Conservation (phyloP, 2,888 invertebrate genomes). For the Agrochola lychnidis region DNA sequence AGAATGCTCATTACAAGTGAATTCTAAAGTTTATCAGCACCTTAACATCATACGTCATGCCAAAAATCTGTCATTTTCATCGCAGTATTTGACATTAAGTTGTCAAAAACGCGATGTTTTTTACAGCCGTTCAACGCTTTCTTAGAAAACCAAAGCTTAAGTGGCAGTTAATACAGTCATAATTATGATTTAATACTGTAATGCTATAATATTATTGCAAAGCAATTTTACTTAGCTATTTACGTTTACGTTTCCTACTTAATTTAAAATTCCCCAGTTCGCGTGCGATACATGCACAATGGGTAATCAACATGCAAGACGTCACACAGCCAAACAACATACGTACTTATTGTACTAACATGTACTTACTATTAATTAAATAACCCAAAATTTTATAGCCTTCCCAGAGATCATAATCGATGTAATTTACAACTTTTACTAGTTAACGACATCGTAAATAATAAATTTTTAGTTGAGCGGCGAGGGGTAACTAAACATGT, state of each 20-base stretch:
- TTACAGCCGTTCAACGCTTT: too few species aligned
- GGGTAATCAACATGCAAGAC: slow-evolving; percentile 62
- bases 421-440: slow-evolving; percentile 81
- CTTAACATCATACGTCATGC: too few species aligned
- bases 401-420: slow-evolving; percentile 74
- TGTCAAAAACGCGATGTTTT: too few species aligned
- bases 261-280: slow-evolving; percentile 53
- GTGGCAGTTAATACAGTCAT: too few species aligned
- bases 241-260: slow-evolving; percentile 36
- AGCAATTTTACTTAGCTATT: slow-evolving; percentile 26
- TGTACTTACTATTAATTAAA: slow-evolving; percentile 67
- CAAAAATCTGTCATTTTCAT: too few species aligned
- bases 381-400: slow-evolving; percentile 69
- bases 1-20: too few species aligned
- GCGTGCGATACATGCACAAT: slow-evolving; percentile 61
- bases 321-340: slow-evolving; percentile 35
- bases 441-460: slow-evolving; percentile 82
- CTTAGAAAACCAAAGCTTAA: too few species aligned
- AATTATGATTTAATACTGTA: background rate
- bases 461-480: slow-evolving; percentile 67
- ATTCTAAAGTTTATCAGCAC: too few species aligned
- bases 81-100: background rate
- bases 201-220: slow-evolving; percentile 2
- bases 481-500: slow-evolving; percentile 63
- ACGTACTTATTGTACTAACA: slow-evolving; percentile 28